phyloP scores from a whole-genome alignment of 2,113 vertebrate species.

The Pygoscelis adeliae region DNA sequence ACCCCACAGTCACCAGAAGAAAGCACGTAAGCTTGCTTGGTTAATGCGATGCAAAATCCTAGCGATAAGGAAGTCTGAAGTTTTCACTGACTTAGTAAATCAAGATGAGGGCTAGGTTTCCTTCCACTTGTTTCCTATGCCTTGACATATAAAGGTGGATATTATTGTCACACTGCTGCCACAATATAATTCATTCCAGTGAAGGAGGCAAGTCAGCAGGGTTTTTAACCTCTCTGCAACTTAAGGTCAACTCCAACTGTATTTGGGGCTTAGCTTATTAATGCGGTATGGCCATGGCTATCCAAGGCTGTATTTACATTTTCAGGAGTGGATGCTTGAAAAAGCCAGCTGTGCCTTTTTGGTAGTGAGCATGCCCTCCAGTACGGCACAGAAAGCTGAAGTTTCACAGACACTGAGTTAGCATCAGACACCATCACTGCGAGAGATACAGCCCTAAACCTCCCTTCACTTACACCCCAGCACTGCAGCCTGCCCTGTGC shows the following conservation, averaged over 20 bases:
- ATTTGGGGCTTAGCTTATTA: not conserved
- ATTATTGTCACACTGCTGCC: not conserved
- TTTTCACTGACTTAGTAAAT: not conserved
- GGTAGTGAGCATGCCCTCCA: not conserved
- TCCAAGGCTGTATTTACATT: not conserved
- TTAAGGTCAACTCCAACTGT: not conserved
- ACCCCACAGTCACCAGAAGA: not conserved
- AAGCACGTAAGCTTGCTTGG: not conserved
- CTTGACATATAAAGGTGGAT: not conserved
- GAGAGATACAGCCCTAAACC: not conserved
- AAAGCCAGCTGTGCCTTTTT: not conserved
- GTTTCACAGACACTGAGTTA: not conserved
- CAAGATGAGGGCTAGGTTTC: not conserved
- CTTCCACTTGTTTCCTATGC: not conserved
- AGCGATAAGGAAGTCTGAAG: not conserved
- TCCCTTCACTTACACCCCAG: not conserved
- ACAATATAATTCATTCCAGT: not conserved
- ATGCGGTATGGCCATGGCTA: accelerated
- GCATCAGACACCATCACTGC: not conserved
- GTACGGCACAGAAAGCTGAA: accelerated
- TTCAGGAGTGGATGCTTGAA: not conserved
- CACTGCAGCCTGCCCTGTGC: not conserved
- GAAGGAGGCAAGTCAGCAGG: not conserved
- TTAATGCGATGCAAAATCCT: not conserved
- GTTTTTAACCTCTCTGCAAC: not conserved